Evolutionary conservation across 1,140 invertebrate species (phyloP).

Genomic region (Zeugodacus cucurbitae): DNA sequence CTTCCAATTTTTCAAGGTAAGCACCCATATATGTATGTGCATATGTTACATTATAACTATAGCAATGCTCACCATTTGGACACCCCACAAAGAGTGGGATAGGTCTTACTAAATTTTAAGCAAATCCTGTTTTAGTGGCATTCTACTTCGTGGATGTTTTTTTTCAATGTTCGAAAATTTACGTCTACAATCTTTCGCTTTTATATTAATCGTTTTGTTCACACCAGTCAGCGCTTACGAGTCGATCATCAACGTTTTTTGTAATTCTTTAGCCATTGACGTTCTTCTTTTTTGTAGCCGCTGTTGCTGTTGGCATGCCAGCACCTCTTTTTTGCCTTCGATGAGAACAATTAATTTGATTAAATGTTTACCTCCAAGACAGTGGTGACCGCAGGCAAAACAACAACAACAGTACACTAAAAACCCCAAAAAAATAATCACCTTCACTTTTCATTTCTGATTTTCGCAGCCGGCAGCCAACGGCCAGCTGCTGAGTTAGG

Average conservation of each 20-base stretch:
- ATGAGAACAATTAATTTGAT: constrained; percentile 18
- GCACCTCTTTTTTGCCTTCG: neutral
- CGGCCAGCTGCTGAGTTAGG: neutral
- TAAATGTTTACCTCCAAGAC: neutral
- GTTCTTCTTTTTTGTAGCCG: neutral
- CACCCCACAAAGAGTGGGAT: neutral
- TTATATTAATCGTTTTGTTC: neutral
- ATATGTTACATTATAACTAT: neutral
- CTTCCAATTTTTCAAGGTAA: neutral
- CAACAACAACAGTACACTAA: neutral
- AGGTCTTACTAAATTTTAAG: neutral
- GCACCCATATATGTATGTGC: neutral
- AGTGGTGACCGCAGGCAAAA: neutral
- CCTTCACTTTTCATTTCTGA: neutral
- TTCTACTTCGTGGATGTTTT: neutral
- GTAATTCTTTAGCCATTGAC: neutral
- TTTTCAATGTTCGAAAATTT: neutral
- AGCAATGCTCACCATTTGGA: too few species aligned
- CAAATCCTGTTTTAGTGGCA: neutral
- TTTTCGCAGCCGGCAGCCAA: neutral
- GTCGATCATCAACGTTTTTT: neutral
- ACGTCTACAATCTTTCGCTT: neutral
- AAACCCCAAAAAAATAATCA: neutral
- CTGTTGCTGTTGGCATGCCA: neutral
- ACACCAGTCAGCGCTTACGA: neutral